Evolutionary conservation across 2,888 invertebrate genomes (phyloP).

Genomic region (Lucinisca nassula): DNA sequence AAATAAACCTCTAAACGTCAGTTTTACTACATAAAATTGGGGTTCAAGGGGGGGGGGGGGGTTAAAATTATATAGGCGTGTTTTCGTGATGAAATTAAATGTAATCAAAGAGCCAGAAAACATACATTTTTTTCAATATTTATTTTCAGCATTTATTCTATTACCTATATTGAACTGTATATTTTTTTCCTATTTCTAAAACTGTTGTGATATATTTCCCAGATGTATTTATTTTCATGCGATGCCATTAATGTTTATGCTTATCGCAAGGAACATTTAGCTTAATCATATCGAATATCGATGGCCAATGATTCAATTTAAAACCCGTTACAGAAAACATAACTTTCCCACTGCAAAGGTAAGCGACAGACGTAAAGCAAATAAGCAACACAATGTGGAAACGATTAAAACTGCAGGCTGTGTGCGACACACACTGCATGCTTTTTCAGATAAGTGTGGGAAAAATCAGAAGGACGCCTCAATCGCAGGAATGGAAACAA

Average conservation of each 20-base stretch:
- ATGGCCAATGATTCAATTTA: not conserved
- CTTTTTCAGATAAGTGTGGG: not conserved
- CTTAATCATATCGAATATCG: not conserved
- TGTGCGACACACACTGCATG: conserved; percentile 4
- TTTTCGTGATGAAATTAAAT: too few relatives aligned
- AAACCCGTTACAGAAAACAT: not conserved
- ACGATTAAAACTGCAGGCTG: not conserved
- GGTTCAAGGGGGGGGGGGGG: too few relatives aligned
- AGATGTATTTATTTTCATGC: too few relatives aligned
- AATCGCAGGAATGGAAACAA: not conserved
- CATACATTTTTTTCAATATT: too few relatives aligned
- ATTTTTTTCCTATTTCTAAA: too few relatives aligned
- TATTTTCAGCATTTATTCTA: too few relatives aligned
- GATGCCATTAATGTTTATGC: not conserved
- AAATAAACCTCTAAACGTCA: too few relatives aligned
- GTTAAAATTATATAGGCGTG: too few relatives aligned
- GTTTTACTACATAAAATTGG: too few relatives aligned
- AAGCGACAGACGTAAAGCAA: not conserved
- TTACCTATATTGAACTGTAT: too few relatives aligned
- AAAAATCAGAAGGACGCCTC: conserved; percentile 4
- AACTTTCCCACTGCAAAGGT: not conserved
- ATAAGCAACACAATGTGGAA: not conserved
- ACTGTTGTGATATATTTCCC: too few relatives aligned
- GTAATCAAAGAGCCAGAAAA: too few relatives aligned
- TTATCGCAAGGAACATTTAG: not conserved